Evolutionary conservation across 2,113 vertebrate species (phyloP).

Genomic region (Caloenas nicobarica): DNA sequence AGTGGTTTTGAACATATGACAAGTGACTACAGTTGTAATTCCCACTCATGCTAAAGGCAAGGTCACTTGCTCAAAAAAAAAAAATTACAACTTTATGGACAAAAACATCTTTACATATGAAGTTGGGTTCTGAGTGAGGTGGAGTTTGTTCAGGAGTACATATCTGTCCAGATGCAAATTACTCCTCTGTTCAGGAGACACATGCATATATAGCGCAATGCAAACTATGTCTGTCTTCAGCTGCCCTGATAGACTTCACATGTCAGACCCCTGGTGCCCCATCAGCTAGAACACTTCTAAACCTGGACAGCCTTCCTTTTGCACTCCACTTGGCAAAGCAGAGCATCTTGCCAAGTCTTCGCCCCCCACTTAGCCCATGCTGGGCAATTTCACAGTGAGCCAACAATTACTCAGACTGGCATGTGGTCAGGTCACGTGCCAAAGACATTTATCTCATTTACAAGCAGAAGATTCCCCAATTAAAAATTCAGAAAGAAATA

Average conservation of each 20-base stretch:
- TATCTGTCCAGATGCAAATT: not conserved
- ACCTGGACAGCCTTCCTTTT: not conserved
- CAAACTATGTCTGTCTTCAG: not conserved
- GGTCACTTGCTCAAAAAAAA: not conserved
- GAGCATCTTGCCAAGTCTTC: not conserved
- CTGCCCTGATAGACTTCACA: not conserved
- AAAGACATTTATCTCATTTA: not conserved
- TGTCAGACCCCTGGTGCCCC: not conserved
- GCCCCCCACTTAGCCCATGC: not conserved
- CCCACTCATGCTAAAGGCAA: not conserved
- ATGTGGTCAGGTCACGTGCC: not conserved
- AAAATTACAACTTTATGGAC: not conserved
- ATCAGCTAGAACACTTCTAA: not conserved
- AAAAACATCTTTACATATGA: not conserved
- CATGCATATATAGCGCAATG: too few relatives aligned
- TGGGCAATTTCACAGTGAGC: not conserved
- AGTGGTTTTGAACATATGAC: not conserved
- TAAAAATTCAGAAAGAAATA: slow-evolving; percentile 10
- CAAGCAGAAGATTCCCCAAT: not conserved
- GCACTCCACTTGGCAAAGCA: not conserved
- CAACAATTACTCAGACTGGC: not conserved
- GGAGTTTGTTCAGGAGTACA: not conserved
- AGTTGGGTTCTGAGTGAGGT: not conserved
- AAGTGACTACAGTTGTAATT: not conserved
- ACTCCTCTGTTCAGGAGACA: not conserved